Evolutionary conservation across 2,113 vertebrate species (phyloP).

Genomic region (Lichenostomus cassidix): DNA sequence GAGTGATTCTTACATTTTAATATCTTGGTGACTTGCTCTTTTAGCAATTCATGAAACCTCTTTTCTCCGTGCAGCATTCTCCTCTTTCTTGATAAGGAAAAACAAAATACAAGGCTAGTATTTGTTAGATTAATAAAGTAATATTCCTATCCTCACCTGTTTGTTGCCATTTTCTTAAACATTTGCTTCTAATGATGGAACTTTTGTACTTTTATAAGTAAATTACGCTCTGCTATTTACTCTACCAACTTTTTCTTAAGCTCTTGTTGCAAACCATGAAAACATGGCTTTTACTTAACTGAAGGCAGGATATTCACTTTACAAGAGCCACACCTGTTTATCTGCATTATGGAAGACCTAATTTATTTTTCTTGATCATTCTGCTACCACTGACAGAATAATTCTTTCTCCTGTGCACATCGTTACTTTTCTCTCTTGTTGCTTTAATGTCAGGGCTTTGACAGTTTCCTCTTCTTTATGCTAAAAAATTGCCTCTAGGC

Average conservation of each 20-base stretch:
- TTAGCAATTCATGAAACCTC: background rate
- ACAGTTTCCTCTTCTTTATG: background rate
- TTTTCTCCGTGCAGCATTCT: background rate
- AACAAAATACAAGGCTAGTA: background rate
- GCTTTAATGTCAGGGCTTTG: slow-evolving; percentile 5
- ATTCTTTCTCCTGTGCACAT: slow-evolving; percentile 5
- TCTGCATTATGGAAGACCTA: slow-evolving; percentile 23
- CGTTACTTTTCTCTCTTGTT: background rate
- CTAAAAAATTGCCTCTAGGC: background rate
- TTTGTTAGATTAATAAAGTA: background rate
- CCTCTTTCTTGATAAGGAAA: background rate
- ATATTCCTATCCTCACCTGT: background rate
- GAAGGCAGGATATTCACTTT: background rate
- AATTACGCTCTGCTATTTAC: background rate
- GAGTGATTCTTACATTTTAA: background rate
- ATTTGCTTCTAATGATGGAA: background rate
- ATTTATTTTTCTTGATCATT: slow-evolving; percentile 44
- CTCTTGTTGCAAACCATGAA: background rate
- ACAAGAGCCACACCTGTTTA: slow-evolving; percentile 13
- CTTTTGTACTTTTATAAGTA: background rate
- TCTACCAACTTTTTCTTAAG: background rate
- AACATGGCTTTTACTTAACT: background rate
- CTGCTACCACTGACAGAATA: slow-evolving; percentile 24
- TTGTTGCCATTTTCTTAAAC: background rate
- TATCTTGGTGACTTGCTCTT: background rate